Evolutionary conservation across 2,113 vertebrate species (phyloP), one percentile per base, ranked within the genome.

Genomic region (Passer domesticus): DNA sequence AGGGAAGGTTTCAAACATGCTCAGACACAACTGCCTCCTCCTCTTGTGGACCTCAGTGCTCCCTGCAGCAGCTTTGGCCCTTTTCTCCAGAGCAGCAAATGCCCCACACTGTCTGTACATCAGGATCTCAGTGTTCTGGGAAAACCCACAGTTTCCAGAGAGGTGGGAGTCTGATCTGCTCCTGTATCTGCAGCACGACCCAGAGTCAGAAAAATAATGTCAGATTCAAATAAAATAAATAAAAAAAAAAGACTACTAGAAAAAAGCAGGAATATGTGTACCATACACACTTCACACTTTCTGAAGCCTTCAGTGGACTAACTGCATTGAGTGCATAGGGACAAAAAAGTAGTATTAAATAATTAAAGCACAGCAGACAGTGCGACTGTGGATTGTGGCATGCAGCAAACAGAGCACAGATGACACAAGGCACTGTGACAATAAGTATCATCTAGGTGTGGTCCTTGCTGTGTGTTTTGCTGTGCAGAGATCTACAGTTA

Each of bases 21-120:
- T 83, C 16, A 88, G 92, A 82, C 90, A 95, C 64, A 96, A 33
- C 75, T 47, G 64, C n/a, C 75, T 78, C 70, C 75, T 85, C 62
- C 72, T 86, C 64, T 62, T 46, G 72, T 35, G 82, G 82, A 89
- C 79, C 66, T 83, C 74, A 7, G 52, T 55, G 64, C 55, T 91
- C 89, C n/a, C 67, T 74, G 75, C 85, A 94, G 75, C 79, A 64
- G 79, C 43, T 87, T 47, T 81, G 73, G 79, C 39, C 44, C 75
- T 90, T 62, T 35, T 74, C 60, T 74, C 82, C 30, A 59, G 12
- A 90, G 47, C 68, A 94, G 69, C 33, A 92, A 90, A 69, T 18
- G 41, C 24, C 56, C 49, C 59, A 69, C 43, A 22, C 59, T 63
- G 88, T 70, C 72, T 76, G 79, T 39, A 60, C 1, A 0, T 31